Base-by-base conservation (phyloP, 53 echinoderm and acorn worm genomes). In the Actinopyga echinites region DNA sequence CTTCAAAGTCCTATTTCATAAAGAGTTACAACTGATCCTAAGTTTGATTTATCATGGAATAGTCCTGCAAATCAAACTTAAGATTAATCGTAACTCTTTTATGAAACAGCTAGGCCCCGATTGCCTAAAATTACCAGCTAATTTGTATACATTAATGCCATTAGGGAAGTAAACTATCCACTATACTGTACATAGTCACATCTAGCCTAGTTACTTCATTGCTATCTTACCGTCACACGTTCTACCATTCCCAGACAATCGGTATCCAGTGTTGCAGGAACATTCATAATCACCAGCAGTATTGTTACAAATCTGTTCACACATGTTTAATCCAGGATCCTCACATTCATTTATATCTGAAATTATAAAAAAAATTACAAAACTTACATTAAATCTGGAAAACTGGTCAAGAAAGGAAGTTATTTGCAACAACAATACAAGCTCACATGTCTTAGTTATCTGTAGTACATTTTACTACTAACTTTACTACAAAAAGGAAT, bases 311-410 rank as follows among this genome's bases (percentile, higher is more conserved):
- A 74, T 69, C 78, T 95, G 93, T 19, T 87, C 37, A 79, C 95
- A 95, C 64, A 82, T 80, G 73, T 95, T 30, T 8, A 64, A 81
- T 49, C 53, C 84, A 9, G 79, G 29, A 45, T 89, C 87, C 17
- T 86, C 87, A 56, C 93, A 95, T 68, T 95, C 95, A 75, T 95
- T 82, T 35, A 93, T 91, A 57, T 91, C 95, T 95, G 82, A 6
- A 36, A 38, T 42, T 7, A 28, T 11, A 30, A 12, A 28, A 54
- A 69, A 53, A n/a, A n/a, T n/a, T n/a, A n/a, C 15, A 62, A 62
- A 15, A 62, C 0, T 62, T 20, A 15, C 49, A 49, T 49, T 49
- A 13, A 49, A 3, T 1, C 49, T 49, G 1, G 12, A 64, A 0
- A 12, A 64, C 65, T 64, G 29, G 17, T 64, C 21, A 12, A 64